Conservation (phyloP, 2,113 vertebrate genomes). For the Camelus dromedarius region DNA sequence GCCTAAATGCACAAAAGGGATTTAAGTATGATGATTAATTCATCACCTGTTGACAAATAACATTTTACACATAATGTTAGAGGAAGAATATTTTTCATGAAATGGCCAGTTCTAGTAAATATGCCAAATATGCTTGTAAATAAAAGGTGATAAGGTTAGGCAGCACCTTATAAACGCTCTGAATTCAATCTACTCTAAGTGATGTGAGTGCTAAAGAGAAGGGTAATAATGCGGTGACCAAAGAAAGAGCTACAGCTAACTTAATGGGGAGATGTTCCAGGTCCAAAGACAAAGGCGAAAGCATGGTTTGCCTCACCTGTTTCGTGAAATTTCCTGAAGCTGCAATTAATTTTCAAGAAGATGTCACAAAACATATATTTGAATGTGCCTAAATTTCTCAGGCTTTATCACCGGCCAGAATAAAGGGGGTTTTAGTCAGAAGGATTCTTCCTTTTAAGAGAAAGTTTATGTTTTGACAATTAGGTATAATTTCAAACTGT, state of each 20-base stretch:
- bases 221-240: not conserved
- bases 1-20: slow-evolving; percentile 79
- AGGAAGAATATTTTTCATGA: slow-evolving; percentile 77
- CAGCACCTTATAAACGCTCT: slow-evolving; percentile 67
- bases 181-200: slow-evolving; percentile 64
- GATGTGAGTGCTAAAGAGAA: slow-evolving; percentile 49
- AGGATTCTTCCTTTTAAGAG: not conserved
- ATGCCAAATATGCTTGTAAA: slow-evolving; percentile 76
- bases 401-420: not conserved
- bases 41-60: slow-evolving; percentile 79
- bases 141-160: slow-evolving; percentile 68
- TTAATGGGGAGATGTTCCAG: not conserved
- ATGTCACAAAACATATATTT: not conserved
- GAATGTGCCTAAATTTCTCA: not conserved
- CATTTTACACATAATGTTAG: slow-evolving; percentile 65
- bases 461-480: slow-evolving; percentile 4
- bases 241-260: slow-evolving; percentile 13
- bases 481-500: slow-evolving; percentile 55
- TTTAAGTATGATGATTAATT: slow-evolving; percentile 83
- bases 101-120: slow-evolving; percentile 80
- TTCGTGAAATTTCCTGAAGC: slow-evolving; percentile 22
- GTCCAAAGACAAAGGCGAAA: not conserved
- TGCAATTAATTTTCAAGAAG: slow-evolving; percentile 54
- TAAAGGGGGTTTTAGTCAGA: slow-evolving; percentile 7
- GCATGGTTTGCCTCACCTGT: not conserved